Evolutionary conservation across 2,888 invertebrate genomes (phyloP).

Genomic region (Margaritifera margaritifera): DNA sequence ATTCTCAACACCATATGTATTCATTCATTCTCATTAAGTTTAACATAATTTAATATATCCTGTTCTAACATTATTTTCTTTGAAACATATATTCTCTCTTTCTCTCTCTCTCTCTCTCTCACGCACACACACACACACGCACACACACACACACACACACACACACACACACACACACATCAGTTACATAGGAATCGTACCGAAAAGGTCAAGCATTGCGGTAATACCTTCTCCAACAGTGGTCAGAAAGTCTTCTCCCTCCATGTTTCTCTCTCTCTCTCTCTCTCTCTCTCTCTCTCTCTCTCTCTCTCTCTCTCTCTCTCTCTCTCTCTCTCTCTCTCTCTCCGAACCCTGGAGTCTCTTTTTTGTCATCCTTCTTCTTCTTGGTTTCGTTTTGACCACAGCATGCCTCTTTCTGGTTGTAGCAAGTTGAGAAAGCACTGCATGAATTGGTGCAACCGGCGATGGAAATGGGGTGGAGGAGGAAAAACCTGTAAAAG

Average conservation of each 20-base stretch:
- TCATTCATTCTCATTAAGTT: no score
- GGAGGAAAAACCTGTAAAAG: constrained; percentile 37
- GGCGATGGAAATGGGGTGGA: constrained; percentile 64
- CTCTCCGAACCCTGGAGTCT: constrained; percentile 27
- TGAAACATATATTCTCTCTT: no score
- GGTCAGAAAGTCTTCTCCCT: constrained; percentile 69
- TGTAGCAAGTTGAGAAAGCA: constrained; percentile 45
- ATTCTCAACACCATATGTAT: no score
- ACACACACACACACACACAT: no score
- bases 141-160: no score
- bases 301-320: no score
- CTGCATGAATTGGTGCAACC: constrained; percentile 62
- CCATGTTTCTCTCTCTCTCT: constrained; percentile 25
- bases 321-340: no score
- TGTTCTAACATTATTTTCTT: no score
- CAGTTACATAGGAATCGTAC: constrained; percentile 46
- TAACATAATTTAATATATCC: no score
- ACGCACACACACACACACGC: no score
- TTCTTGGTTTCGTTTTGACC: constrained; percentile 15
- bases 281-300: no score
- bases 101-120: no score
- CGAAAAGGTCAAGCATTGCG: constrained; percentile 76
- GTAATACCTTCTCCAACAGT: constrained; percentile 75
- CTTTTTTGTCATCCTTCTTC: constrained; percentile 22
- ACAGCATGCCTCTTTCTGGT: background rate